Conservation (phyloP, 2,797 vertebrate species). For the Centropyge bicolor region DNA sequence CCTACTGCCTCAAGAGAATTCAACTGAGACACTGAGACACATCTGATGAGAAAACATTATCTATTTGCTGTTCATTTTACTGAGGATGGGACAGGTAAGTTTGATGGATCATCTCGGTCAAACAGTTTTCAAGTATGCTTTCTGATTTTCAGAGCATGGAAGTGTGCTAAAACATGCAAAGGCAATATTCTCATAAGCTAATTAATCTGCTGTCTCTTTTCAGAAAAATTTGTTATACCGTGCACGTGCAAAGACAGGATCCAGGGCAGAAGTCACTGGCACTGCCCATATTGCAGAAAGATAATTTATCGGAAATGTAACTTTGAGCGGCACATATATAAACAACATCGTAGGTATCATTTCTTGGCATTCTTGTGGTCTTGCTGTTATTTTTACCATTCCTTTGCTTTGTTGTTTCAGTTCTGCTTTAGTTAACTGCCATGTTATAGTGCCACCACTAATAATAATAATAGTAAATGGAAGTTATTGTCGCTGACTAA, state of each 20-base stretch:
- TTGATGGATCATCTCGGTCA: neutral
- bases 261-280: slow-evolving; percentile 62
- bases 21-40: slow-evolving; percentile 22
- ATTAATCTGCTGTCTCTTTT: slow-evolving; percentile 9
- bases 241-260: slow-evolving; percentile 54
- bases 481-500: neutral
- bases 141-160: neutral
- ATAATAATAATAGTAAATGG: neutral
- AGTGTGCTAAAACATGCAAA: neutral
- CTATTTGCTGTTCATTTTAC: slow-evolving; percentile 37
- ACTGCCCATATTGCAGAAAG: slow-evolving; percentile 55
- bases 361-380: neutral
- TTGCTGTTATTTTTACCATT: neutral
- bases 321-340: slow-evolving; percentile 57
- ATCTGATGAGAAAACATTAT: slow-evolving; percentile 49
- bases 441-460: neutral
- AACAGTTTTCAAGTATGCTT: neutral
- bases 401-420: neutral
- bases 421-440: neutral
- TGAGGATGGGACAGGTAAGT: slow-evolving; percentile 20
- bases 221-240: slow-evolving; percentile 53
- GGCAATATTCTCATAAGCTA: neutral
- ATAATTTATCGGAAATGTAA: slow-evolving; percentile 47
- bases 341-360: slow-evolving; percentile 44
- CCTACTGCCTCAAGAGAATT: slow-evolving; percentile 41